A percentile compares a stretch with the other conserved stretches of the same genome.
These are phyloP conservation scores for Sipunculus nudus DNA, from an alignment of 2,888 invertebrate genomes.

Conservation along the genomic window DNA sequence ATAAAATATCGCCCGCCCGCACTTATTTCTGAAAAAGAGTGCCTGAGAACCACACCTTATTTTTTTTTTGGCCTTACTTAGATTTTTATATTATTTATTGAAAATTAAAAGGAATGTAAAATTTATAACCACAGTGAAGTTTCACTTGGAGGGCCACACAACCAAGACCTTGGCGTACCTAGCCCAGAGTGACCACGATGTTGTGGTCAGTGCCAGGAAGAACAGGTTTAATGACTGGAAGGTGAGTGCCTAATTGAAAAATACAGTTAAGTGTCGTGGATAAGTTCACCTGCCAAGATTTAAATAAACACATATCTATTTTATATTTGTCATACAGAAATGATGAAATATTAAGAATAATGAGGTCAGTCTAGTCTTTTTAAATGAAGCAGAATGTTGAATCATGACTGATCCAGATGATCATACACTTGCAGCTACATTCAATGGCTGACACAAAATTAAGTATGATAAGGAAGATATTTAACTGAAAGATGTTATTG, in stretches of 20 bases:
- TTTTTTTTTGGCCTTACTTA: neutral
- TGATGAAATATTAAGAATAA: too few relatives aligned
- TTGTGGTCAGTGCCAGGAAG: constrained; percentile 68
- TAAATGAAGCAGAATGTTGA: too few relatives aligned
- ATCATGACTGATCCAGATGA: too few relatives aligned
- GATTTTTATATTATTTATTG: neutral
- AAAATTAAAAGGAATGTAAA: neutral
- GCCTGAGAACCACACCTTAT: neutral
- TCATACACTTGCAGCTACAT: too few relatives aligned
- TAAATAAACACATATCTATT: too few relatives aligned
- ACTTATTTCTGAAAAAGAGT: too few relatives aligned
- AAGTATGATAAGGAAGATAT: too few relatives aligned
- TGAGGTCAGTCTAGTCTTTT: too few relatives aligned
- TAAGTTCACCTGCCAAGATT: neutral
- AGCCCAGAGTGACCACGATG: constrained; percentile 75
- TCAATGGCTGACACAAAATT: too few relatives aligned
- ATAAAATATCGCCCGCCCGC: too few relatives aligned
- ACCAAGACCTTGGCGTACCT: constrained; percentile 84
- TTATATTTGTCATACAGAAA: too few relatives aligned
- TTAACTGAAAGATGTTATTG: too few relatives aligned
- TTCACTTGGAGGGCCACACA: constrained; percentile 87
- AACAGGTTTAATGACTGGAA: constrained; percentile 91
- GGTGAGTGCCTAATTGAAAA: constrained; percentile 72
- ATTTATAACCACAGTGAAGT: constrained; percentile 72
- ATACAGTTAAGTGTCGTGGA: neutral